Base-by-base conservation (phyloP, 2,888 invertebrate genomes). In the Silvanus unidentatus region DNA sequence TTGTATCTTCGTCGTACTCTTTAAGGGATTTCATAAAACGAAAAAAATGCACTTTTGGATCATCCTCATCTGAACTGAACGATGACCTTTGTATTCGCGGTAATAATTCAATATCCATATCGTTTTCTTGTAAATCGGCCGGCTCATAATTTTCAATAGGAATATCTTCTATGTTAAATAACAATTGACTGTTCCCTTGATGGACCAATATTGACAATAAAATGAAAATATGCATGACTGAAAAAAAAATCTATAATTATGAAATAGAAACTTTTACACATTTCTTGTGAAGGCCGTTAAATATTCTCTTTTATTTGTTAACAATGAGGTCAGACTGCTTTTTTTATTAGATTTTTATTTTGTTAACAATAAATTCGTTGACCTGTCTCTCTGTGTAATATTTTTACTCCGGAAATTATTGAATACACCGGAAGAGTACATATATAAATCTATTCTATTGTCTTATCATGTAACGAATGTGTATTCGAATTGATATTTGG, bases 401-500 rank as follows among this genome's bases (percentile, higher is more conserved):
- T 56, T 57, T 54, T 58, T 54, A 55, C 35, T 52, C 60, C 54
- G 62, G 62, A 62, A 50, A 45, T 42, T 30, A 45, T 44, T 54
- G 59, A 62, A 62, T 57, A 51, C 55, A 50, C 60, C 58, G 62
- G 62, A 62, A 53, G 54, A 44, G 22, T 32, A 12, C 10, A n/a
- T 32, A 12, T 8, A 32, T 32, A 3, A 4, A 16, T 9, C 35
- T 9, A 11, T 37, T 22, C 8, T 8, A 22, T 22, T 22, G 22
- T 22, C 8, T 22, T 22, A 22, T 22, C 22, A 22, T 22, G 22
- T 22, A 22, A 5, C 8, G 8, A 5, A 22, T 5, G 8, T 22
- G 22, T 22, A 22, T 22, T 22, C 22, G n/a, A n/a, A n/a, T n/a
- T n/a, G n/a, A n/a, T n/a, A n/a, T n/a, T n/a, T n/a, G n/a, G n/a